Evolutionary conservation across 2,113 vertebrate species (phyloP), one percentile per base, ranked within the genome.

Genomic region (Datnioides undecimradiatus): DNA sequence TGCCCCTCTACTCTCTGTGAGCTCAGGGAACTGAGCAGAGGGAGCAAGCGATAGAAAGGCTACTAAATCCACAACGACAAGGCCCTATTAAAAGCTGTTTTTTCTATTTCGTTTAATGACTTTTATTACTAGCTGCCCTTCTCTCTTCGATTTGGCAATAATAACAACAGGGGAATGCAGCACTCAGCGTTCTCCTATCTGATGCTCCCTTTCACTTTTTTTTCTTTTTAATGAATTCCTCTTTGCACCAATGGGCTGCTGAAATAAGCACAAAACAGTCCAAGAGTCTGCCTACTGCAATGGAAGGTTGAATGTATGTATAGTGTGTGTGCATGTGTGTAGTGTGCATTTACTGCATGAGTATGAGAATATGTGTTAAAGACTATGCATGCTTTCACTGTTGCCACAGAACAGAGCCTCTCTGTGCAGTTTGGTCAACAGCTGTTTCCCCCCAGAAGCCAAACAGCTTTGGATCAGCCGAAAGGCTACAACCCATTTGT

Each of bases 151-250:
- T 93, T 92, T 90, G 91, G 90, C 88, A 93, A 90, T 93, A 93
- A 93, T 92, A 93, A 93, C 92, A 93, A 92, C 90, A 89, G 85
- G 90, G 89, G 90, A 93, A 91, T 92, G 93, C 91, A 91, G 88
- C 79, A 73, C 91, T 93, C 90, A 91, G 93, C 91, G 52, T 87
- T 93, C 90, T 92, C 78, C 82, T 85, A 90, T 91, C 91, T 89
- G 83, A 91, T 89, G 88, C 82, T 83, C 79, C 79, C 82, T 67
- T 77, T 83, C 59, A 65, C 60, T 77, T 84, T 82, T 91, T 86
- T 78, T 65, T 45, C 3, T 82, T 75, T 85, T 88, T 91, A 94
- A 93, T 93, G 88, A 93, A 93, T 93, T 91, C 89, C 87, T 90
- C 90, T 91, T 94, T 94, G 88, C 90, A 90, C 90, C 90, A 87